phyloP scores from a whole-genome alignment of 1,140 invertebrate species.

The Probaryconus sp. region DNA sequence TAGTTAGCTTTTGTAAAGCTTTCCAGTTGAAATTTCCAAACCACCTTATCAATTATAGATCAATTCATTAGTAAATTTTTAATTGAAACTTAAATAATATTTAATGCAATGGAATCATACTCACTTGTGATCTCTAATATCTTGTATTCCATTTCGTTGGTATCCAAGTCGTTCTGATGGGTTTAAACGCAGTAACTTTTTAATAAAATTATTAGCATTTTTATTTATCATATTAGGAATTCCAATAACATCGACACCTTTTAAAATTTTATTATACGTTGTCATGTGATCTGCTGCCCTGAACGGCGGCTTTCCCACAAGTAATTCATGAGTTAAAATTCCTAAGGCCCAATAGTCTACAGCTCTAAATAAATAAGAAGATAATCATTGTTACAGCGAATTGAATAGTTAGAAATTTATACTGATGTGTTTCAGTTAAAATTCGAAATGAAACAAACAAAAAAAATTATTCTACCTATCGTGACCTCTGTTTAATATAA shows the following conservation, averaged over 20 bases:
- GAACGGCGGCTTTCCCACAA: slow-evolving; percentile 97
- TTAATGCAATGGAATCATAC: slow-evolving; percentile 50
- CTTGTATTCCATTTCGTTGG: slow-evolving; percentile 92
- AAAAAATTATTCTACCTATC: slow-evolving; percentile 78
- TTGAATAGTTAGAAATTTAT: slow-evolving; percentile 5
- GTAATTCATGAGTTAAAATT: slow-evolving; percentile 93
- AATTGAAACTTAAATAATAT: too few relatives aligned
- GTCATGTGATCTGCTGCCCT: slow-evolving; percentile 94
- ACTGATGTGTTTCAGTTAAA: too few relatives aligned
- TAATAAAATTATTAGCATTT: slow-evolving; percentile 90
- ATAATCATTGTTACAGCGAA: too few relatives aligned
- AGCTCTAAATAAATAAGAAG: slow-evolving; percentile 79
- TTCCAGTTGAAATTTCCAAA: slow-evolving; percentile 97
- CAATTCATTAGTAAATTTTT: too few relatives aligned
- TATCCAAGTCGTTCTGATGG: slow-evolving; percentile 96
- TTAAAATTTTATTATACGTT: slow-evolving; percentile 96
- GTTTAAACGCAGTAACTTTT: slow-evolving; percentile 91
- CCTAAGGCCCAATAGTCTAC: slow-evolving; percentile 98
- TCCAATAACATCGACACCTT: slow-evolving; percentile 93
- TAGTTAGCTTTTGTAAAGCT: slow-evolving; percentile 83
- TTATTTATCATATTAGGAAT: slow-evolving; percentile 89
- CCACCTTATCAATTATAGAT: too few relatives aligned
- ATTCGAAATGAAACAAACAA: too few relatives aligned
- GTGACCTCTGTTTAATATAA: slow-evolving; percentile 95
- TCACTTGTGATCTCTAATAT: slow-evolving; percentile 95